Conservation (phyloP, 2,797 vertebrate species). For the Danio aesculapii region DNA sequence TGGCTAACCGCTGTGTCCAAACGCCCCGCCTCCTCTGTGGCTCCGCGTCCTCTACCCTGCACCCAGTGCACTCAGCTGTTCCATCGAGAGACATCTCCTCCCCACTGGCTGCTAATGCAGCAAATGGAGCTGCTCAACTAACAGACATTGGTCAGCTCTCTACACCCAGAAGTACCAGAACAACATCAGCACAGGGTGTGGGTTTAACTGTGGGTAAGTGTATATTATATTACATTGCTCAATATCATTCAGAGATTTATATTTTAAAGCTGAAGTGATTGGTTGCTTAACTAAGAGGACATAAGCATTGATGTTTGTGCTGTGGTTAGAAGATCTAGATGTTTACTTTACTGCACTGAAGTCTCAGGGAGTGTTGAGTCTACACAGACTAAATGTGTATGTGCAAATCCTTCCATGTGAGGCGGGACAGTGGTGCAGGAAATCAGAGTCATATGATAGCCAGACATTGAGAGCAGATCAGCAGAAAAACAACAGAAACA, state of each 20-base stretch:
- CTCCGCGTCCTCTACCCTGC: slow-evolving; percentile 63
- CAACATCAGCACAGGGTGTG: slow-evolving; percentile 10
- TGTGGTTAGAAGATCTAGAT: neutral
- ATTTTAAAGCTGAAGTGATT: slow-evolving; percentile 28
- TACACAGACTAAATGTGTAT: slow-evolving; percentile 8
- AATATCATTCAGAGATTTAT: slow-evolving; percentile 15
- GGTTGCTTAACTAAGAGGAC: slow-evolving; percentile 3
- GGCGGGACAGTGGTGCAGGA: slow-evolving; percentile 39
- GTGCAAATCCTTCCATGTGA: slow-evolving; percentile 26
- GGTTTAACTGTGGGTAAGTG: slow-evolving; percentile 41
- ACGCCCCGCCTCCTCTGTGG: slow-evolving; percentile 28
- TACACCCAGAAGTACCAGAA: slow-evolving; percentile 7
- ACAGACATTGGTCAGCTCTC: slow-evolving; percentile 29
- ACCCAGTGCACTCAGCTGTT: slow-evolving; percentile 54
- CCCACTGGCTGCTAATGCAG: slow-evolving; percentile 46
- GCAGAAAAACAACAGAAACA: slow-evolving; percentile 46
- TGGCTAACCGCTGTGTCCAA: slow-evolving; percentile 18
- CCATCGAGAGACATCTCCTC: slow-evolving; percentile 56
- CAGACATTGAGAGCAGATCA: slow-evolving; percentile 48
- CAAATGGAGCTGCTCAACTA: slow-evolving; percentile 46
- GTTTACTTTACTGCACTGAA: neutral
- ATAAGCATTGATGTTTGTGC: slow-evolving; percentile 18
- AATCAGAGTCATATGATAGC: slow-evolving; percentile 61
- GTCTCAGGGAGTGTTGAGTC: slow-evolving; percentile 1
- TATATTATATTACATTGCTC: slow-evolving; percentile 19